phyloP scores from a whole-genome alignment of 2,113 vertebrate species.

The Anguilla rostrata region DNA sequence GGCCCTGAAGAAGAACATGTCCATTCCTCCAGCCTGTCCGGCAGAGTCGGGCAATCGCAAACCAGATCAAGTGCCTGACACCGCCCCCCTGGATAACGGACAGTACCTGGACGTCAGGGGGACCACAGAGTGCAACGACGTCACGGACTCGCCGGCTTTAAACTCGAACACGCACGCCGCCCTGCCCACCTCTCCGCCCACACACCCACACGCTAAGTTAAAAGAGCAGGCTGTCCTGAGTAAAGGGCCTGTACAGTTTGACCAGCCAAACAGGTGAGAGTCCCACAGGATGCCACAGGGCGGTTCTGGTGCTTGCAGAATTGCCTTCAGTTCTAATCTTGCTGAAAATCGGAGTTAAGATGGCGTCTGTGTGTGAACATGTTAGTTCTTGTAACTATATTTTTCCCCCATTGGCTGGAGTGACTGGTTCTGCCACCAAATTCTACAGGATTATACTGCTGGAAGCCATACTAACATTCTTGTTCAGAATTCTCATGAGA shows the following conservation, averaged over 20 bases:
- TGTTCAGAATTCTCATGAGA: not conserved
- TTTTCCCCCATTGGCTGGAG: not conserved
- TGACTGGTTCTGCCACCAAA: not conserved
- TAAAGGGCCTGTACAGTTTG: constrained; percentile 79
- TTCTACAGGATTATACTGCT: not conserved
- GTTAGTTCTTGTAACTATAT: not conserved
- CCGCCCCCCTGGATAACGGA: constrained; percentile 76
- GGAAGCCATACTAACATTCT: not conserved
- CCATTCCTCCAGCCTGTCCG: constrained; percentile 54
- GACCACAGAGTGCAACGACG: constrained; percentile 61
- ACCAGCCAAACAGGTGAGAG: constrained; percentile 91
- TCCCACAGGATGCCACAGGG: not conserved
- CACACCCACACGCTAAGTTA: constrained; percentile 66
- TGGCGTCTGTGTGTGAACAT: not conserved
- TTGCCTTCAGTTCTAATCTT: not conserved
- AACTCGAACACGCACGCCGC: constrained; percentile 58
- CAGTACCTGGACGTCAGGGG: constrained; percentile 80
- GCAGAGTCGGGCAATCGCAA: constrained; percentile 65
- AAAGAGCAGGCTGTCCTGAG: constrained; percentile 56
- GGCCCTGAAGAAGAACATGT: constrained; percentile 78
- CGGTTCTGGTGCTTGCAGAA: not conserved
- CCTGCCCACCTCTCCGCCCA: constrained; percentile 43
- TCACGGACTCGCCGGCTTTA: constrained; percentile 47
- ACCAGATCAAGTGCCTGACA: constrained; percentile 60
- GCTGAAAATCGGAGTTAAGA: not conserved